Conservation (phyloP, 2,888 invertebrate genomes). For the Aphodius sticticus region DNA sequence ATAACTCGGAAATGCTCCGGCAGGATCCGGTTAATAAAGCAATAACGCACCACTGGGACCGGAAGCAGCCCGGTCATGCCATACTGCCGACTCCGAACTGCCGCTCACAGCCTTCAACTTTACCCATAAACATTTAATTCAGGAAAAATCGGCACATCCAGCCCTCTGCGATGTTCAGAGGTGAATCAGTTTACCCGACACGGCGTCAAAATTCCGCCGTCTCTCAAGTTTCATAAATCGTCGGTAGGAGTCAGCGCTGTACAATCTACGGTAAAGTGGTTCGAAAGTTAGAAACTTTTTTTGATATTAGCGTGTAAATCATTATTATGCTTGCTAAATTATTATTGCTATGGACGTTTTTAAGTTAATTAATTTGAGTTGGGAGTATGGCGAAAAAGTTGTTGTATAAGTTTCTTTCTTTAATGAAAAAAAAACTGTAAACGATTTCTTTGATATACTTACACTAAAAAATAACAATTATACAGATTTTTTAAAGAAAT, state of each 20-base stretch:
- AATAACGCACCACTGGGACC: constrained; percentile 27
- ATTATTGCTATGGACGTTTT: background rate
- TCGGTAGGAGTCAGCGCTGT: background rate
- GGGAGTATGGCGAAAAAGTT: too few species aligned
- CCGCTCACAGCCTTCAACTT: constrained; percentile 20
- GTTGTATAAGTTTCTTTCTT: too few species aligned
- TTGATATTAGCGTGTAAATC: background rate
- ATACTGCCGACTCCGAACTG: background rate
- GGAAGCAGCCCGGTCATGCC: background rate
- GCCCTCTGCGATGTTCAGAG: background rate
- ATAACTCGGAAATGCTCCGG: constrained; percentile 25
- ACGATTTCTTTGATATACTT: too few species aligned
- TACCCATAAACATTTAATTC: constrained; percentile 29
- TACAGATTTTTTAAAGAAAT: too few species aligned
- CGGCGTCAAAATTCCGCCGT: background rate
- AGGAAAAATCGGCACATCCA: constrained; percentile 16
- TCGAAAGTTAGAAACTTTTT: background rate
- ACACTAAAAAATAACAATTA: too few species aligned
- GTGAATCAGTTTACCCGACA: background rate
- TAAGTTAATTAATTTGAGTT: too few species aligned
- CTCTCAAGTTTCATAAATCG: background rate
- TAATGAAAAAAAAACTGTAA: too few species aligned
- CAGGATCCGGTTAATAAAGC: constrained; percentile 25
- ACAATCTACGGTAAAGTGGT: background rate
- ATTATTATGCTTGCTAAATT: background rate